Evolutionary conservation across 2,113 vertebrate genomes (phyloP).

Genomic region (Empidonax traillii): DNA sequence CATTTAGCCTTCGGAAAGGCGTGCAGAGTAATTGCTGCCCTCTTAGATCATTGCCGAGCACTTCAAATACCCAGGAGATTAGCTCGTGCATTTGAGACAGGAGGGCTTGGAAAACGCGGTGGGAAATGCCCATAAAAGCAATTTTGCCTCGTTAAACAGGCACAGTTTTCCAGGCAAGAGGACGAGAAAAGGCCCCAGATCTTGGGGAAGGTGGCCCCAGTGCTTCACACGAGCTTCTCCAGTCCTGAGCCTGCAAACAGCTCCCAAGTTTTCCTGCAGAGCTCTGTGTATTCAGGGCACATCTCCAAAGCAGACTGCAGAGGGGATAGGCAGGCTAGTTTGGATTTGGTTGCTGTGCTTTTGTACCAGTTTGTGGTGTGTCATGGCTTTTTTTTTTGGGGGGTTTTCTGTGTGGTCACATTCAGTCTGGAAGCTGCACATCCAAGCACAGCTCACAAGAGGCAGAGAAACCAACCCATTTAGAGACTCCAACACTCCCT

Average conservation of each 20-base stretch:
- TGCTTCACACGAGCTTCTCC: neutral
- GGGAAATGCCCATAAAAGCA: slow-evolving; percentile 31
- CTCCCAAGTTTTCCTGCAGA: rapidly evolving
- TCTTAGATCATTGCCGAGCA: slow-evolving; percentile 44
- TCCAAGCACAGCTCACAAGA: neutral
- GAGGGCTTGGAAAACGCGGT: slow-evolving; percentile 1
- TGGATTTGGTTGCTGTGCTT: neutral
- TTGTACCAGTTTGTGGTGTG: neutral
- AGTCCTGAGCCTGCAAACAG: neutral
- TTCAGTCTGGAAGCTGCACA: neutral
- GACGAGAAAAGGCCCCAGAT: neutral
- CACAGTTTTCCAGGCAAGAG: neutral
- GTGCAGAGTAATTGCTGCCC: slow-evolving; percentile 11
- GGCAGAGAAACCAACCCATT: neutral
- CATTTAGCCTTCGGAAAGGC: slow-evolving; percentile 1
- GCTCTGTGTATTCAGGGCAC: neutral
- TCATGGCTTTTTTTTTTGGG: neutral
- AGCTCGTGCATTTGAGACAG: neutral
- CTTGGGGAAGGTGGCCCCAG: neutral
- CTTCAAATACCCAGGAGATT: slow-evolving; percentile 67
- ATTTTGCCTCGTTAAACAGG: neutral
- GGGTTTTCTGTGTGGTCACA: neutral
- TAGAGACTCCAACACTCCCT: neutral
- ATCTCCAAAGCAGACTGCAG: neutral
- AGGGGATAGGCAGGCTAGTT: neutral